Evolutionary conservation across 1,140 invertebrate species (phyloP).

Genomic region (Semibalanus balanoides): DNA sequence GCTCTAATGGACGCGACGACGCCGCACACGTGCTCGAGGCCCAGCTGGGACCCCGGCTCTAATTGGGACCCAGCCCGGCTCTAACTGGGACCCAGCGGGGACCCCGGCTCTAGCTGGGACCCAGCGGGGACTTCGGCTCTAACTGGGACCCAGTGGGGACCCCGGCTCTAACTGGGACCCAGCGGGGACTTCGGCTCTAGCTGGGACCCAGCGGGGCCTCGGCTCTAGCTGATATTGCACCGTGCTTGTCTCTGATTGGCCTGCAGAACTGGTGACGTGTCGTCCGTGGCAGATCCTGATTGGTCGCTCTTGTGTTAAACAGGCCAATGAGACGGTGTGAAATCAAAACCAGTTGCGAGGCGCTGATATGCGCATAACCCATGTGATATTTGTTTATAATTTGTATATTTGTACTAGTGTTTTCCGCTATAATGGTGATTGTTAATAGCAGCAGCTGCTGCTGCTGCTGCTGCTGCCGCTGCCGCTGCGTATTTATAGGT

Average conservation of each 20-base stretch:
- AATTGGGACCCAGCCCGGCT: constrained; percentile 16
- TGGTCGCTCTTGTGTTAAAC: not conserved
- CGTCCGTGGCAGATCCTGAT: not conserved
- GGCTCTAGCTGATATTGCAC: not conserved
- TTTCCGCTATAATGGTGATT: not conserved
- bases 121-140: not conserved
- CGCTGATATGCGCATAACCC: not conserved
- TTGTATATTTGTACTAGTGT: not conserved
- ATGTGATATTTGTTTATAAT: constrained; percentile 3
- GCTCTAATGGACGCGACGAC: constrained; percentile 68
- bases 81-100: no score
- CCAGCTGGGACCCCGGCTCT: constrained; percentile 62
- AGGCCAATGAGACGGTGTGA: not conserved
- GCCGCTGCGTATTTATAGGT: not conserved
- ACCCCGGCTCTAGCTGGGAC: not conserved
- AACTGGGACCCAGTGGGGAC: no score
- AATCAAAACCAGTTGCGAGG: not conserved
- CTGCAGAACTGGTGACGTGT: no score
- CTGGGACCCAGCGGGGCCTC: not conserved
- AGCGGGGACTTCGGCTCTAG: constrained; percentile 60
- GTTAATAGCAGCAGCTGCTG: not conserved
- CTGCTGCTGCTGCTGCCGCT: no score
- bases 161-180: no score
- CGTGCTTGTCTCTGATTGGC: no score
- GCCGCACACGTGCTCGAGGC: constrained; percentile 75